Evolutionary conservation across 2,888 invertebrate species (phyloP), one percentile per base, ranked within the genome.

Genomic region (Drosophila setosimentum): DNA sequence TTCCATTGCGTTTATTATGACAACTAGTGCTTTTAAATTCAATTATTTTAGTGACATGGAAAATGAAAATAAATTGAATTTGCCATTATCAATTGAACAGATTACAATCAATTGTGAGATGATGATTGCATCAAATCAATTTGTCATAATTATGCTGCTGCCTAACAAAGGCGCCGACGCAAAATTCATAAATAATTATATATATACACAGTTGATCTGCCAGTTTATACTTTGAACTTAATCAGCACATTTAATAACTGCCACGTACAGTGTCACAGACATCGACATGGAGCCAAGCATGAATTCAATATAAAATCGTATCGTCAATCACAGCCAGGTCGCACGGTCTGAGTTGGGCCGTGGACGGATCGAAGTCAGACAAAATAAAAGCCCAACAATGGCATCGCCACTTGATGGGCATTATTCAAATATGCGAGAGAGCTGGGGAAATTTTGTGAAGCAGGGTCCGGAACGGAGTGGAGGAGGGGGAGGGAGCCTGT

Each of bases 201-300:
- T 7, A 67, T 61, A 64, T 67, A 60, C 58, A 32, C 58, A 54
- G 48, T 58, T 49, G 77, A 61, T 57, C 58, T 65, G 57, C 35
- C 60, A 72, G 63, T 73, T 83, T 81, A 72, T 66, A 68, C 60
- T 83, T 89, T 80, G 53, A 74, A 86, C 83, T 86, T 90, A 90
- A 88, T 86, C 85, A 90, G 83, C 81, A 73, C 78, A 83, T 90
- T 86, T 88, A 88, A 90, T 90, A 86, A 86, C 81, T 88, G 85
- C 74, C 85, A 85, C 88, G 77, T 70, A 86, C 88, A 82, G 69
- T 48, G 63, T 54, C 61, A 58, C 32, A 40, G 51, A 21, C 50
- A 21, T 49, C 27, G 33, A 40, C 54, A 60, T 16, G 32, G 35
- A 63, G 55, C 51, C 32, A 29, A 48, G 69, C 49, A 51, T 54